A percentile compares a stretch with the other conserved stretches of the same genome.
These are phyloP conservation scores for Misgurnus anguillicaudatus DNA, from an alignment of 2,113 vertebrate genomes.

Conservation along the genomic window DNA sequence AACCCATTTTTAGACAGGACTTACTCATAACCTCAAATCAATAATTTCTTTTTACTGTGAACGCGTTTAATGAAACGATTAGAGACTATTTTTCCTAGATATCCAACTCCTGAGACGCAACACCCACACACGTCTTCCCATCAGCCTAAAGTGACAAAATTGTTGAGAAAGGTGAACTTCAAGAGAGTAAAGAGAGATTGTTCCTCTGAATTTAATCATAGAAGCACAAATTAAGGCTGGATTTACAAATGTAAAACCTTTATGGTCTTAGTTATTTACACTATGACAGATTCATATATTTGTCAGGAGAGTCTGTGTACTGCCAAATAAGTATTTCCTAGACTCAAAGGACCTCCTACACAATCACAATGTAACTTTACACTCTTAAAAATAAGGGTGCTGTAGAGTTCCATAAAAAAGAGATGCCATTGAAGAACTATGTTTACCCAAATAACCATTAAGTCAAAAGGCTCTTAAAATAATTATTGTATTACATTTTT, in stretches of 20 bases:
- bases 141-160: constrained; percentile 19
- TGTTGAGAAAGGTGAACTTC: background rate
- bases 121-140: constrained; percentile 34
- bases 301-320: constrained; percentile 3
- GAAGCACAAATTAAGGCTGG: background rate
- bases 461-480: too few species aligned
- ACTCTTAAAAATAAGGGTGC: too few species aligned
- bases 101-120: constrained; percentile 9
- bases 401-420: too few species aligned
- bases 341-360: constrained; percentile 46
- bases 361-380: constrained; percentile 32
- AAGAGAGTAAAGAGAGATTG: background rate
- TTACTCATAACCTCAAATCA: constrained; percentile 27
- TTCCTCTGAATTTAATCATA: constrained; percentile 7
- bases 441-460: too few species aligned
- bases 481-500: too few species aligned
- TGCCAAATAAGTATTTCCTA: constrained; percentile 46
- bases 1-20: constrained; percentile 9
- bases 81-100: constrained; percentile 15
- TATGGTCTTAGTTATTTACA: background rate
- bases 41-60: constrained; percentile 27
- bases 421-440: too few species aligned
- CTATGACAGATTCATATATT: background rate
- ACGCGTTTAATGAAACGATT: constrained; percentile 44
- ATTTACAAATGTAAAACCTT: background rate